Percentiles rank a stretch among this genome's conserved stretches.
Evolutionary conservation across 2,797 vertebrate genomes (phyloP).

Genomic region (Karalla daura): DNA sequence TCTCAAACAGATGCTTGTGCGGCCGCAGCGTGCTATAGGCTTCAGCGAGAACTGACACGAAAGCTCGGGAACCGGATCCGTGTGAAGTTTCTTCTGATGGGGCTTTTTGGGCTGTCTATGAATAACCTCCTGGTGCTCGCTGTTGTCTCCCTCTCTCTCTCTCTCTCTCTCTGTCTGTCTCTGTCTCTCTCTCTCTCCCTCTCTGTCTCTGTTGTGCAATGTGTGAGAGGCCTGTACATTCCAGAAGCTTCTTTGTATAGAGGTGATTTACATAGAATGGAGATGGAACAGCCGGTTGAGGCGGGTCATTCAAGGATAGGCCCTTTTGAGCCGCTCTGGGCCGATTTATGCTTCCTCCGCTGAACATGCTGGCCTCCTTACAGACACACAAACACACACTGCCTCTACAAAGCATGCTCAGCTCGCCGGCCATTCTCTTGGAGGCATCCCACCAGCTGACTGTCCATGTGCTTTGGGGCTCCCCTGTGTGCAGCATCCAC

Average conservation of each 20-base stretch:
- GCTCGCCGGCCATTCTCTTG: constrained; percentile 30
- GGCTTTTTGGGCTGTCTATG: background rate
- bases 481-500: constrained; percentile 16
- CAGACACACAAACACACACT: constrained; percentile 24
- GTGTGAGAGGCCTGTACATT: constrained; percentile 26
- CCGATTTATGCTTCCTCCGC: constrained; percentile 57
- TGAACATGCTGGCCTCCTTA: constrained; percentile 57
- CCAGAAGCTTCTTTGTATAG: constrained; percentile 43
- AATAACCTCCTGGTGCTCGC: background rate
- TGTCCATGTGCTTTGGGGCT: constrained; percentile 35
- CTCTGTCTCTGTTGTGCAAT: constrained; percentile 19
- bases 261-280: constrained; percentile 67
- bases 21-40: constrained; percentile 5
- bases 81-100: background rate
- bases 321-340: constrained; percentile 47
- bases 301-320: constrained; percentile 67
- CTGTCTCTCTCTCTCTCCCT: too few relatives aligned
- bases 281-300: constrained; percentile 47
- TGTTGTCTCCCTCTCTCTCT: too few relatives aligned
- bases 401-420: constrained; percentile 46
- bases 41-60: constrained; percentile 25
- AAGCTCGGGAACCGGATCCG: constrained; percentile 1
- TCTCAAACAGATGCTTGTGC: constrained; percentile 62
- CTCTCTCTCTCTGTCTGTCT: too few relatives aligned
- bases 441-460: constrained; percentile 61